Conservation (phyloP, 1,140 invertebrate species). For the Meloidogyne exigua region DNA sequence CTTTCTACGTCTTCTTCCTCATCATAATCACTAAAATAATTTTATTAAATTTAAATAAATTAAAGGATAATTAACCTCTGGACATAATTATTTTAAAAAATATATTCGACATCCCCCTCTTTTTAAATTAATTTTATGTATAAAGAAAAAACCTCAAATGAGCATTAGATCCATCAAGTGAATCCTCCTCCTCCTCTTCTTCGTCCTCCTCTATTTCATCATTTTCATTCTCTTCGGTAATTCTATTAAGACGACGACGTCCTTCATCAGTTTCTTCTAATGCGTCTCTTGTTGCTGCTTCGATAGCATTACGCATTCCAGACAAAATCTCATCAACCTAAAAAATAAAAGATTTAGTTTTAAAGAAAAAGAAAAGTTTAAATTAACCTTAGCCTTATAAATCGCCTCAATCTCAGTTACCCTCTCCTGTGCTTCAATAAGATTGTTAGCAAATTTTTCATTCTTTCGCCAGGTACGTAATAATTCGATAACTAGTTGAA, state of each 20-base stretch:
- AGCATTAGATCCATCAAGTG: not conserved
- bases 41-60: not conserved
- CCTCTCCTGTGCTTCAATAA: conserved; percentile 37
- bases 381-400: conserved; percentile 37
- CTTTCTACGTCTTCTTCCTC: conserved; percentile 35
- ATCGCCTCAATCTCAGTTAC: conserved; percentile 34
- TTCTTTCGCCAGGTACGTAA: conserved; percentile 41
- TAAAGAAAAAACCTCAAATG: not conserved
- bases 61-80: too few species aligned
- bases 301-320: conserved; percentile 19
- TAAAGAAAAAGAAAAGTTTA: too few species aligned
- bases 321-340: conserved; percentile 33
- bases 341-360: conserved; percentile 10
- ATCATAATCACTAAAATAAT: conserved; percentile 30
- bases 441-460: conserved; percentile 38
- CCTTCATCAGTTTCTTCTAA: conserved; percentile 13
- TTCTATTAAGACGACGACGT: conserved; percentile 21
- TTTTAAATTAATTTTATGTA: not conserved
- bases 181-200: conserved; percentile 43
- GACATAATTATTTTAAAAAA: conserved; percentile 9
- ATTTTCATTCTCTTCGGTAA: conserved; percentile 40
- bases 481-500: conserved; percentile 33
- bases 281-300: not conserved
- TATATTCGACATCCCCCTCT: not conserved
- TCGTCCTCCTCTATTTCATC: conserved; percentile 30